Percentiles rank a stretch among this genome's conserved stretches.
Evolutionary conservation across 2,888 invertebrate species (phyloP).

Genomic region (Mamestra brassicae): DNA sequence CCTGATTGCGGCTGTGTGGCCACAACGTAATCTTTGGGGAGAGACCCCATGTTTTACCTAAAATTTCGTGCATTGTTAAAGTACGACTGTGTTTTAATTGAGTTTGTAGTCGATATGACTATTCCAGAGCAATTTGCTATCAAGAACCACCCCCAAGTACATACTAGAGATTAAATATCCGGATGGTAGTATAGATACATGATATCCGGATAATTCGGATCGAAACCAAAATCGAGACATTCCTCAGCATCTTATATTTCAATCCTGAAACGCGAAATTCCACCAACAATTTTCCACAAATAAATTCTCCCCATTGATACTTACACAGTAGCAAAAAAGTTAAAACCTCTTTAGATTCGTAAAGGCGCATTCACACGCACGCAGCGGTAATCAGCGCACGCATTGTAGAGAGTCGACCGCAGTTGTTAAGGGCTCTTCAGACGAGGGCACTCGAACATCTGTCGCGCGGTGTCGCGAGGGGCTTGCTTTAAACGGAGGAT

Average conservation of each 20-base stretch:
- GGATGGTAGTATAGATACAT: too few species aligned
- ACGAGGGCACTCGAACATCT: conserved; percentile 83
- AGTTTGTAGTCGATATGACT: too few species aligned
- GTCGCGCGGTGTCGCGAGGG: conserved; percentile 73
- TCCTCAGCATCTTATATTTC: neutral
- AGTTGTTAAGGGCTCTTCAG: conserved; percentile 76
- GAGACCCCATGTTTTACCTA: too few species aligned
- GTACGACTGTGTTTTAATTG: too few species aligned
- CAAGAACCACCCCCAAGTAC: too few species aligned
- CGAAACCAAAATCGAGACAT: neutral
- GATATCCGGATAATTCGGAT: too few species aligned
- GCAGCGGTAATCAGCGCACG: conserved; percentile 71
- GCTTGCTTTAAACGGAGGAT: conserved; percentile 70
- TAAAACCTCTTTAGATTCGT: conserved; percentile 67
- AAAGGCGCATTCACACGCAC: conserved; percentile 70
- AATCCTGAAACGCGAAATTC: conserved; percentile 10
- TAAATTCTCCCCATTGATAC: conserved; percentile 46
- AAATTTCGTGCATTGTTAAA: too few species aligned
- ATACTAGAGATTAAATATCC: too few species aligned
- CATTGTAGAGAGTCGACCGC: conserved; percentile 74
- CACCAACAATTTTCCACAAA: conserved; percentile 43
- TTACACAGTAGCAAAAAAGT: conserved; percentile 65
- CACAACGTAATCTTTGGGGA: too few species aligned
- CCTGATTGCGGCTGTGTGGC: too few species aligned
- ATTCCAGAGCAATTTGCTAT: too few species aligned